Evolutionary conservation across 2,797 vertebrate species (phyloP), one percentile per base, ranked within the genome.

Genomic region (Urocyon cinereoargenteus): DNA sequence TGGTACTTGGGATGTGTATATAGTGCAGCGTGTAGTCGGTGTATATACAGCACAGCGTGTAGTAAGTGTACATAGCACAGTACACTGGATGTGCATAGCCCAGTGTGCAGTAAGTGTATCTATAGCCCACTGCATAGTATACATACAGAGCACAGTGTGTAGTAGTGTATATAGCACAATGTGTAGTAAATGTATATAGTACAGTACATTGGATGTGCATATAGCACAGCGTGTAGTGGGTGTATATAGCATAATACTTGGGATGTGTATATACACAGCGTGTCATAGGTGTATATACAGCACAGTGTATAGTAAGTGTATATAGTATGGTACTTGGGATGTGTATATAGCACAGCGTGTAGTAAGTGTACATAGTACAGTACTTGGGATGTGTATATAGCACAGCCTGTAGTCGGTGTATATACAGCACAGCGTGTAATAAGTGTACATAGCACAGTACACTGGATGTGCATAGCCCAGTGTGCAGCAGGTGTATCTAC

Each of bases 371-470:
- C 28, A 2, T 10, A 9, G 31, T 7, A 10, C 64, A 21, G 21
- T 68, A 21, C 14, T 1, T 6, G 55, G 10, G 12, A 21, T 6
- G 28, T 40, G 19, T 40, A 12, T 36, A 40, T 22, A 19, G n/a
- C 16, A 14, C 18, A 19, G 66, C 7, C 0, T 15, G 26, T 51
- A 18, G 14, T 28, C 1, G 2, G 24, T 28, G 40, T 24, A 13
- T 15, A 36, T 15, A 16, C 7, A 4, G 19, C 5, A 34, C 12
- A 55, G 5, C n/a, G 3, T 0, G 4, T 1, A 40, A 5, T n/a
- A 5, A 5, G 14, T 57, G 14, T 3, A 18, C 18, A 16, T 11
- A 82, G 18, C 55, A 45, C 1, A 62, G 36, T 21, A 10, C 3
- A 4, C 0, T 4, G n/a, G 8, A 6, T 19, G 55, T 49, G 26